These are phyloP conservation scores for Protosalanx chinensis DNA, from an alignment of 2,797 vertebrate species.

Conservation along the genomic window DNA sequence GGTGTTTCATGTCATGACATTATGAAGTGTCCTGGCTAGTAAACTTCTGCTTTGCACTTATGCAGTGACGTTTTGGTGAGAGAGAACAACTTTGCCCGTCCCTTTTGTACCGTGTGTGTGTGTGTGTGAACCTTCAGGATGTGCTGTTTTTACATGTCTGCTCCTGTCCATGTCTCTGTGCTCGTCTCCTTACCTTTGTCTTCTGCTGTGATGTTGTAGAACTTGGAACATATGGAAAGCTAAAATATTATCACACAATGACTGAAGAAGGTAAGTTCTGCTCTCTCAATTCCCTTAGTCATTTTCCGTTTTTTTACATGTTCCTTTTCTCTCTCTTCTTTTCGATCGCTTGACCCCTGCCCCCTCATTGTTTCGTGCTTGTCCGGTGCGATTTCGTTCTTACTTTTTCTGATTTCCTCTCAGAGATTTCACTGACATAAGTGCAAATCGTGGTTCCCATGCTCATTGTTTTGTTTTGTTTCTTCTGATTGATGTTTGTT, in stretches of 20 bases:
- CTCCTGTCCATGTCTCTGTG: conserved; percentile 78
- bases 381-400: conserved; percentile 47
- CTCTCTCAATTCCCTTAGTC: conserved; percentile 62
- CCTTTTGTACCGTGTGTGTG: conserved; percentile 45
- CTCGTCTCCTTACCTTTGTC: conserved; percentile 92
- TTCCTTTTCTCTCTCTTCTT: conserved; percentile 52
- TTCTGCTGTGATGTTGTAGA: conserved; percentile 99
- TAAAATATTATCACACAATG: conserved; percentile 99
- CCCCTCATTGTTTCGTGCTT: conserved; percentile 42
- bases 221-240: conserved; percentile 99
- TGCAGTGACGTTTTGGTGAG: conserved; percentile 51
- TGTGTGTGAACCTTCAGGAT: conserved; percentile 48
- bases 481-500: conserved; percentile 29
- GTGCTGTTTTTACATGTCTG: conserved; percentile 66
- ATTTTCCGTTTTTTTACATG: conserved; percentile 26
- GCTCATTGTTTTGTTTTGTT: conserved; percentile 51
- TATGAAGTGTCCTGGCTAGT: background rate
- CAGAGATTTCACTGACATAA: conserved; percentile 82
- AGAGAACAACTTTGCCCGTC: conserved; percentile 35
- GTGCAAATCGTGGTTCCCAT: conserved; percentile 69
- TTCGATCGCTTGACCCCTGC: conserved; percentile 35
- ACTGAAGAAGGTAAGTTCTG: conserved; percentile 97
- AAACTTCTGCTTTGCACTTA: conserved; percentile 58
- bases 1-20: background rate
- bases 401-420: conserved; percentile 61